These are phyloP conservation scores for Acanthosepion pharaonis DNA, from an alignment of 2,888 invertebrate species.

Conservation along the genomic window DNA sequence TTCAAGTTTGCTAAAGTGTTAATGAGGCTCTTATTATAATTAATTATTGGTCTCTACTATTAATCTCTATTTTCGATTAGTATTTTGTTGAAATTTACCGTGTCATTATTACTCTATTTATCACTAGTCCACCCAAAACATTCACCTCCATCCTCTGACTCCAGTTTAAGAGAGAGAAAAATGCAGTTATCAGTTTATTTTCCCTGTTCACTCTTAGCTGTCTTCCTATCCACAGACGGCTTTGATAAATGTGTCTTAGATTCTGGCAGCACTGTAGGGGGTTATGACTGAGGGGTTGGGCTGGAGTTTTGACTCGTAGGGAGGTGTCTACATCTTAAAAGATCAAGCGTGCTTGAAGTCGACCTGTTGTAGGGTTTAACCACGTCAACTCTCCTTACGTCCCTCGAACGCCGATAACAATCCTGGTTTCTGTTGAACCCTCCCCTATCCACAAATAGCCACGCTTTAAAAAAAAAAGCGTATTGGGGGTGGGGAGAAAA, in stretches of 20 bases:
- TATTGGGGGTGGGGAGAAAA: not conserved
- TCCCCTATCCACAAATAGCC: not conserved
- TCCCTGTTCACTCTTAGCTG: not conserved
- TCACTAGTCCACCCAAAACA: too few species aligned
- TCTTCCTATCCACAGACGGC: not conserved
- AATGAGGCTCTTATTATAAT: too few species aligned
- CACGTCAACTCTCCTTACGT: not conserved
- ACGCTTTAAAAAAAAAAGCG: not conserved
- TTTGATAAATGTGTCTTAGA: constrained; percentile 17
- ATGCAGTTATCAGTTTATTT: not conserved
- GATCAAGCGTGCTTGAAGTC: not conserved
- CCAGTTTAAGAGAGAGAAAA: not conserved
- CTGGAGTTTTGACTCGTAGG: not conserved
- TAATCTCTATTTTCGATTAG: too few species aligned
- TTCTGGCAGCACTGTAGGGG: not conserved
- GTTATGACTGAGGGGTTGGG: not conserved
- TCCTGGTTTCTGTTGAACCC: not conserved
- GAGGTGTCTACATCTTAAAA: not conserved
- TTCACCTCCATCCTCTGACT: not conserved
- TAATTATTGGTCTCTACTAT: too few species aligned
- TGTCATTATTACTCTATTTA: too few species aligned
- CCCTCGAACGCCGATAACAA: not conserved
- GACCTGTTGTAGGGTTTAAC: constrained; percentile 3
- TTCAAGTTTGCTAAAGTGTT: too few species aligned
- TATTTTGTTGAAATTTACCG: too few species aligned